Evolutionary conservation across 2,888 invertebrate species (phyloP).

Genomic region (Phengaris alcon): DNA sequence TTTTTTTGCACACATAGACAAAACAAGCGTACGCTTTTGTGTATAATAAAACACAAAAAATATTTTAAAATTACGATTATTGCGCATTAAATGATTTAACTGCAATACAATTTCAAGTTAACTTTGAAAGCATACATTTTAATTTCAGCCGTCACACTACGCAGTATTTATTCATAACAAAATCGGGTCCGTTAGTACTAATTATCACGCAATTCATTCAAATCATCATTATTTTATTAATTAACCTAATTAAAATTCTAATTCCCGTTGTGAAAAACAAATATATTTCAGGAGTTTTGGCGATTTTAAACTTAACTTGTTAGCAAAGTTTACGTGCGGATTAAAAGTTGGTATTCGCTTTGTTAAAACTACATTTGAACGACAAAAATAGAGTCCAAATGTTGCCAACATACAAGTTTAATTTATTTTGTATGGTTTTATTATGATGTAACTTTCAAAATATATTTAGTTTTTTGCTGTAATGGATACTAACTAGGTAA

Average conservation of each 20-base stretch:
- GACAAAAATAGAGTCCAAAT: constrained; percentile 37
- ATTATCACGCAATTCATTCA: constrained; percentile 42
- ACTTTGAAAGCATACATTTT: neutral
- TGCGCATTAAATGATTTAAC: too few relatives aligned
- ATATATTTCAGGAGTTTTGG: constrained; percentile 50
- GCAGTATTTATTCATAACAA: constrained; percentile 11
- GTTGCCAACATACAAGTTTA: neutral
- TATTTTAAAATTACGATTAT: too few relatives aligned
- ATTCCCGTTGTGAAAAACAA: constrained; percentile 43
- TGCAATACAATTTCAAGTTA: too few relatives aligned
- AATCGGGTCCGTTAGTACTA: constrained; percentile 38
- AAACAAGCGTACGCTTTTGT: too few relatives aligned
- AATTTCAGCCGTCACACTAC: neutral
- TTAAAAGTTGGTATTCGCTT: constrained; percentile 59
- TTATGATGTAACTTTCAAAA: constrained; percentile 6
- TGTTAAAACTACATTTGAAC: constrained; percentile 59
- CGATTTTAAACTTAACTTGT: constrained; percentile 54
- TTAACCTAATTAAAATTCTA: constrained; percentile 50
- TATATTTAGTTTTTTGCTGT: neutral
- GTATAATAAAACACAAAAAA: too few relatives aligned
- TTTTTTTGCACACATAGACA: too few relatives aligned
- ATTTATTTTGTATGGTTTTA: constrained; percentile 1
- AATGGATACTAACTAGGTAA: neutral
- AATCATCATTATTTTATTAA: constrained; percentile 39
- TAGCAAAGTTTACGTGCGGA: constrained; percentile 53